Percentiles rank a stretch among this genome's conserved stretches.
Conservation (phyloP, 2,113 vertebrate genomes). For the Indicator indicator region DNA sequence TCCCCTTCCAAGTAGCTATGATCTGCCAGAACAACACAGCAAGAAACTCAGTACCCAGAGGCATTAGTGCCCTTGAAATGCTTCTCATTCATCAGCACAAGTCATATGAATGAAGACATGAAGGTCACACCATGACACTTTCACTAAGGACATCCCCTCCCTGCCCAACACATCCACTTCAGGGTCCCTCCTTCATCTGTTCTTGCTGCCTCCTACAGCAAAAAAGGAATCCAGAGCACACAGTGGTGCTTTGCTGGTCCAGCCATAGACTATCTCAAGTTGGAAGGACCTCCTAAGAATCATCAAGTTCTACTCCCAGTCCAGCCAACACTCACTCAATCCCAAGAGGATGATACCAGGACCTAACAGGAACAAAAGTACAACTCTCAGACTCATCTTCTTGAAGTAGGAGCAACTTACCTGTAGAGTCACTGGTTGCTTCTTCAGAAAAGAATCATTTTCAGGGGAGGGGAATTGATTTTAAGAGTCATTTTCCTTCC, state of each 20-base stretch:
- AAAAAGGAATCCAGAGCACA: neutral
- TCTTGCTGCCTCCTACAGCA: neutral
- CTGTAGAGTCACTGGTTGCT: too few species aligned
- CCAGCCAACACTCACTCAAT: too few species aligned
- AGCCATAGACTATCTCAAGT: neutral
- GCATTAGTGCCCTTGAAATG: neutral
- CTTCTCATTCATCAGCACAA: neutral
- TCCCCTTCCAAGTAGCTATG: neutral
- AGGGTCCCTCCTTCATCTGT: fast-evolving
- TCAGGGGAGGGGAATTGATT: too few species aligned
- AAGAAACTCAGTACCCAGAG: neutral
- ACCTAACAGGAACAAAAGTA: too few species aligned
- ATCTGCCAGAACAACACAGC: too few species aligned
- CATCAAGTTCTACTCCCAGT: neutral
- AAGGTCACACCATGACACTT: neutral
- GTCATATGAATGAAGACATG: neutral
- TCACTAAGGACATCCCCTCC: too few species aligned
- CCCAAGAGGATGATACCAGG: too few species aligned
- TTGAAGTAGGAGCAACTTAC: too few species aligned
- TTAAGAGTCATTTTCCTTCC: neutral
- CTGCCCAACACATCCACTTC: neutral
- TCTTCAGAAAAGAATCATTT: too few species aligned
- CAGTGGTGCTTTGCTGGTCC: neutral
- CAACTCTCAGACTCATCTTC: too few species aligned
- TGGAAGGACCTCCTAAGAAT: neutral